phyloP scores from a whole-genome alignment of 1,140 invertebrate genomes.

The Zaprionus africanus region DNA sequence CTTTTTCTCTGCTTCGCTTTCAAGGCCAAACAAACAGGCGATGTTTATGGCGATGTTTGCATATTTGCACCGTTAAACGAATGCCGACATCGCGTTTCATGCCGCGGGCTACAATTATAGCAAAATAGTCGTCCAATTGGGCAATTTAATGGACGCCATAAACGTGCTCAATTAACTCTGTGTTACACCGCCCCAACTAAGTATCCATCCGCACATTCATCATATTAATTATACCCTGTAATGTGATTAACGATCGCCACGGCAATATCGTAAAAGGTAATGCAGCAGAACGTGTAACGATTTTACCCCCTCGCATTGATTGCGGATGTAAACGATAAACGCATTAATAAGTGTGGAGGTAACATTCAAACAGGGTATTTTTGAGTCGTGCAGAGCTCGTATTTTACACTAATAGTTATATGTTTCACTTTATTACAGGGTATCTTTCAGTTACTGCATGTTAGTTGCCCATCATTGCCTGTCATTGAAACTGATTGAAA shows the following conservation, averaged over 20 bases:
- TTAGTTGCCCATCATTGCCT: background rate
- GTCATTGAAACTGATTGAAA: no score
- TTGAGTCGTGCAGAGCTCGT: background rate
- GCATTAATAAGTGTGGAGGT: no score
- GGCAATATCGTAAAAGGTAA: background rate
- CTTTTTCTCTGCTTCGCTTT: constrained; percentile 11
- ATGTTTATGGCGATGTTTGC: constrained; percentile 21
- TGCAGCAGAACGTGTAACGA: no score
- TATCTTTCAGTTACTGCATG: background rate
- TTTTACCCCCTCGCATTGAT: background rate
- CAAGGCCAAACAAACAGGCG: constrained; percentile 44
- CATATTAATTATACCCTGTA: constrained; percentile 5
- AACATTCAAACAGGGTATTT: background rate
- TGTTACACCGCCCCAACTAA: background rate
- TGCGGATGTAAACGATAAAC: background rate
- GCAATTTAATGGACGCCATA: constrained; percentile 42
- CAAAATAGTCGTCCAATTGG: constrained; percentile 21
- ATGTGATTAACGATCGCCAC: background rate
- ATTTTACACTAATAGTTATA: background rate
- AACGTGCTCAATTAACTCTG: constrained; percentile 34
- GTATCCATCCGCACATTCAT: no score
- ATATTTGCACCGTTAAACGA: constrained; percentile 40
- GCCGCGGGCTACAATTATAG: background rate
- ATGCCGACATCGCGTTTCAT: constrained; percentile 13
- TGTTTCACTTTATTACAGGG: background rate